Evolutionary conservation across 2,888 invertebrate genomes (phyloP).

Genomic region (Pristionchus arcanus): DNA sequence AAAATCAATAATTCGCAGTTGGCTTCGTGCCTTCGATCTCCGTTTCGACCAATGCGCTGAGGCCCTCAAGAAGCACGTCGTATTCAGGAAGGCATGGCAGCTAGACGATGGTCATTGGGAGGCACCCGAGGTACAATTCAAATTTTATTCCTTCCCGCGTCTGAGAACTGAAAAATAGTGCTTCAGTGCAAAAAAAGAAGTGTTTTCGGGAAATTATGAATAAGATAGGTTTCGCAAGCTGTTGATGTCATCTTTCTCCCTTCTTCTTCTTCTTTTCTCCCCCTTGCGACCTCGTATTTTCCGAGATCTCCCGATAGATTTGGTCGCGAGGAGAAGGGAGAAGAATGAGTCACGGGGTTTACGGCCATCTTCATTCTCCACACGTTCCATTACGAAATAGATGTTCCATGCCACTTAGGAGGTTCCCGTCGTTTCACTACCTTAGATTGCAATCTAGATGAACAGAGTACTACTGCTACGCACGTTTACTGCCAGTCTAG

Average conservation of each 20-base stretch:
- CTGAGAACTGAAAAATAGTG: background rate
- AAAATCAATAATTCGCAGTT: constrained; percentile 55
- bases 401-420: background rate
- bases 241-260: constrained; percentile 26
- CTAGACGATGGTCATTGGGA: constrained; percentile 76
- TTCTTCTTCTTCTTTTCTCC: background rate
- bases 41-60: constrained; percentile 76
- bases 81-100: constrained; percentile 77
- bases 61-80: constrained; percentile 74
- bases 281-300: constrained; percentile 29
- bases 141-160: background rate
- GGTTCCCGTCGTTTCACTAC: background rate
- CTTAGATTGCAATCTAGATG: background rate
- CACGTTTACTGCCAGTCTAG: background rate
- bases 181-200: background rate
- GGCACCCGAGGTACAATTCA: constrained; percentile 75
- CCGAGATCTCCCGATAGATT: constrained; percentile 50
- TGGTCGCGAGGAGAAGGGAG: background rate
- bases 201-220: background rate
- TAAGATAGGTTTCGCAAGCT: constrained; percentile 14
- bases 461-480: background rate
- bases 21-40: constrained; percentile 67
- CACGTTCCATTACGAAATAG: background rate
- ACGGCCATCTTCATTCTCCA: background rate
- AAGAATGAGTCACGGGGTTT: background rate